Evolutionary conservation across 2,888 invertebrate genomes (phyloP).

Genomic region (Azorinus chamasolen): DNA sequence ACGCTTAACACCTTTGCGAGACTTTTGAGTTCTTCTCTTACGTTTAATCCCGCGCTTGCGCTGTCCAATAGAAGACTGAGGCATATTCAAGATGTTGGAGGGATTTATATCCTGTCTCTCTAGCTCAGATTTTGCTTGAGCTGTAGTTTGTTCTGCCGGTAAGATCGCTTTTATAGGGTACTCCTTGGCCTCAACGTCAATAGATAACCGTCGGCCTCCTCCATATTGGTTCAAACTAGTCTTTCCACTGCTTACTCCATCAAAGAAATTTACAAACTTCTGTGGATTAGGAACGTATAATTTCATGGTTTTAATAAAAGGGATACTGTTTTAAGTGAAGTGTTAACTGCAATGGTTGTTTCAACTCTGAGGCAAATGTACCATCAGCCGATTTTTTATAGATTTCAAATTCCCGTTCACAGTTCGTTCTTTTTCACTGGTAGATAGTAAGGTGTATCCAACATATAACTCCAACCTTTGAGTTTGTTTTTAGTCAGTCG

Average conservation of each 20-base stretch:
- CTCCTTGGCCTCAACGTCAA: too few relatives aligned
- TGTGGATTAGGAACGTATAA: too few relatives aligned
- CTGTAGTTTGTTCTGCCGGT: constrained; percentile 46
- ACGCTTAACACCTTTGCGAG: too few relatives aligned
- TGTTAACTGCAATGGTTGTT: too few relatives aligned
- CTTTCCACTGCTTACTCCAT: too few relatives aligned
- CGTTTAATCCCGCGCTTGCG: constrained; percentile 18
- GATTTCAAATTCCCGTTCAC: constrained; percentile 34
- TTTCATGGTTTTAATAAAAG: too few relatives aligned
- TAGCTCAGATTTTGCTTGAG: constrained; percentile 43
- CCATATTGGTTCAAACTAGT: too few relatives aligned
- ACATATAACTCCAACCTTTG: constrained; percentile 25
- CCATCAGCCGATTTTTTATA: constrained; percentile 38
- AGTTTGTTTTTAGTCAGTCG: constrained; percentile 22
- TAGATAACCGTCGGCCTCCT: too few relatives aligned
- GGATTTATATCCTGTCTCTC: constrained; percentile 50
- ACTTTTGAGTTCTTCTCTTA: too few relatives aligned
- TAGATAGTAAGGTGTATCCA: constrained; percentile 28
- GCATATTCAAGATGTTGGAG: constrained; percentile 6
- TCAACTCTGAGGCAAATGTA: constrained; percentile 13
- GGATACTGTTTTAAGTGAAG: too few relatives aligned
- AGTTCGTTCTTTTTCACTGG: constrained; percentile 35
- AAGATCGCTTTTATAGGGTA: constrained; percentile 45
- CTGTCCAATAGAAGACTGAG: constrained; percentile 17
- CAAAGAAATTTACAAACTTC: too few relatives aligned